Evolutionary conservation across 2,113 vertebrate species (phyloP), one percentile per base, ranked within the genome.

Genomic region (Stigmatopora nigra): DNA sequence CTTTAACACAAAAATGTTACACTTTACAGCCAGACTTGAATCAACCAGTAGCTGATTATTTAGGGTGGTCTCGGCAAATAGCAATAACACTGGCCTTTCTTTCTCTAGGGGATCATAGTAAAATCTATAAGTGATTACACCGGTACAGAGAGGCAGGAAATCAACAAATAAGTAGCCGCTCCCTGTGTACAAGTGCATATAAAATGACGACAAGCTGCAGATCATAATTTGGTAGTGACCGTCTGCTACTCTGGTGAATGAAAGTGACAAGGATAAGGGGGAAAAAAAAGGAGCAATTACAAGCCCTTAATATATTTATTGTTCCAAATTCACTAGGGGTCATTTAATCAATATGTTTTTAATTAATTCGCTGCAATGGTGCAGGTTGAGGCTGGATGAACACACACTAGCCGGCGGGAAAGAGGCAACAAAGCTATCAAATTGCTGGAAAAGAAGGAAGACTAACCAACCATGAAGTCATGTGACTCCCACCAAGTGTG

Each of bases 91-190:
- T 10, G 52, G 68, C 65, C 60, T 67, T 61, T 61, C 46, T 57
- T 72, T 57, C 70, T 60, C 68, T 38, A 31, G 35, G 69, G 69
- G 60, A 72, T 64, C 49, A 22, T 46, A 41, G 69, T 46, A 75
- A 77, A 83, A 77, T 73, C 72, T 78, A 77, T 80, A 77, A 70
- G 72, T 67, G 76, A 79, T 82, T 76, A 77, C 61, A 71, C 41
- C 20, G 22, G 57, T 65, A 72, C 67, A 67, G 61, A 65, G 60
- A 72, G 68, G 69, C 70, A 65, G 70, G 57, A 68, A 72, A 73
- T 73, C 57, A 70, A 72, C 74, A 76, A 70, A 67, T 70, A 67
- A 48, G 45, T 38, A 60, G 61, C 61, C 44, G 51, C 15, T 17
- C 25, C n/a, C 25, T 55, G 45, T 66, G 70, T 66, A 17, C 1